phyloP scores from a whole-genome alignment of 2,888 invertebrate genomes.

The Sclerodermus sp. region DNA sequence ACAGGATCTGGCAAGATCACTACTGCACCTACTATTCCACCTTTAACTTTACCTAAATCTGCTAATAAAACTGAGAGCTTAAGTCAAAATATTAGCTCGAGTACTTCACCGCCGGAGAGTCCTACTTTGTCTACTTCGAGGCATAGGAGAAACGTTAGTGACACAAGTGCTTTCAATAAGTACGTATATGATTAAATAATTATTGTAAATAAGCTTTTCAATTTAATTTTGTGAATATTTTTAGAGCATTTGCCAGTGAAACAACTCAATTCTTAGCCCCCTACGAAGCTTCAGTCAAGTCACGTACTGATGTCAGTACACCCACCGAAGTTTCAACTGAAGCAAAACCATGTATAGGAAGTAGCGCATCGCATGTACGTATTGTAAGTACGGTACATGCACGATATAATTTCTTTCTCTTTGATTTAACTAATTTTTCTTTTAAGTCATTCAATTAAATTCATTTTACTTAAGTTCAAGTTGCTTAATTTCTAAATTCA shows the following conservation, averaged over 20 bases:
- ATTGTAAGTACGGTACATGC: conserved; percentile 51
- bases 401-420: conserved; percentile 35
- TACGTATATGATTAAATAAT: conserved; percentile 51
- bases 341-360: conserved; percentile 47
- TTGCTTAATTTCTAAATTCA: neutral
- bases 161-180: conserved; percentile 82
- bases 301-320: conserved; percentile 52
- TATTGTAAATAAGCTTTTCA: no score
- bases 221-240: no score
- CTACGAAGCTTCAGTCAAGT: conserved; percentile 70
- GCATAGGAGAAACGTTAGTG: conserved; percentile 81
- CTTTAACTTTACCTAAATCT: conserved; percentile 45
- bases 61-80: conserved; percentile 51
- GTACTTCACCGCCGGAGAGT: conserved; percentile 52
- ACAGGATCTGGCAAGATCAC: conserved; percentile 28
- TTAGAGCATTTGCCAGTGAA: conserved; percentile 73
- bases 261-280: conserved; percentile 75
- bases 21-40: conserved; percentile 24
- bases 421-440: conserved; percentile 6
- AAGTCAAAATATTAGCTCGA: conserved; percentile 53
- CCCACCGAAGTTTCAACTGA: conserved; percentile 51
- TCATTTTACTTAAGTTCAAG: conserved; percentile 2
- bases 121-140: conserved; percentile 56
- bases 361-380: conserved; percentile 59
- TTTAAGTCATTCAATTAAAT: conserved; percentile 9